A percentile compares a stretch with the other conserved stretches of the same genome.
phyloP scores from a whole-genome alignment of 2,888 invertebrate genomes.

The Perithous albicinctus region DNA sequence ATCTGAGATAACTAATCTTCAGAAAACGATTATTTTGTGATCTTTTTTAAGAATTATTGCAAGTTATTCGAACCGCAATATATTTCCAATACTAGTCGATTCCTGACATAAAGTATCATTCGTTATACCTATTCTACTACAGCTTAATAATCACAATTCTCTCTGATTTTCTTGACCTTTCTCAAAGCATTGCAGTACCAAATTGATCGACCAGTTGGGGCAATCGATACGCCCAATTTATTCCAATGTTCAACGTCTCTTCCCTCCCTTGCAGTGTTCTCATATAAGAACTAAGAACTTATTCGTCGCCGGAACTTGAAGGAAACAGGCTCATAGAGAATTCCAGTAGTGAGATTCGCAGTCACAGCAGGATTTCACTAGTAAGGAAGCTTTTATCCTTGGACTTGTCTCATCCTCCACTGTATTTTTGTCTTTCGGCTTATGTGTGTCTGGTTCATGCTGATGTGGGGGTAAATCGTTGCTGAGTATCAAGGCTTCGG shows the following conservation, averaged over 20 bases:
- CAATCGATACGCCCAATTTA: slow-evolving; percentile 50
- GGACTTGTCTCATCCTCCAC: slow-evolving; percentile 44
- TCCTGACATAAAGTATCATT: background rate
- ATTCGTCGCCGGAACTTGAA: slow-evolving; percentile 38
- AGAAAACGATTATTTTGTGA: too few species aligned
- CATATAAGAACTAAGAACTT: slow-evolving; percentile 35
- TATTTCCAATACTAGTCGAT: too few species aligned
- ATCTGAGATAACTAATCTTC: too few species aligned
- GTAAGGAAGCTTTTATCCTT: slow-evolving; percentile 78
- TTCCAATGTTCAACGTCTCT: slow-evolving; percentile 40
- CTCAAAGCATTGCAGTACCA: slow-evolving; percentile 18
- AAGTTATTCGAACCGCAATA: too few species aligned
- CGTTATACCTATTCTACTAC: background rate
- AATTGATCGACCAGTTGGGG: slow-evolving; percentile 25
- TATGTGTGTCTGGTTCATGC: slow-evolving; percentile 18
- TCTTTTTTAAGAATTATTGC: too few species aligned
- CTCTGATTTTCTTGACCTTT: slow-evolving; percentile 51
- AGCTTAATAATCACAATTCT: background rate
- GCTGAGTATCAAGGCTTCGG: slow-evolving; percentile 73
- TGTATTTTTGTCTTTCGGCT: slow-evolving; percentile 52
- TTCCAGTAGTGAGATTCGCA: slow-evolving; percentile 72
- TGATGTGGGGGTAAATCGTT: slow-evolving; percentile 62
- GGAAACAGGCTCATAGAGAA: slow-evolving; percentile 50
- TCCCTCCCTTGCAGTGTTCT: slow-evolving; percentile 18
- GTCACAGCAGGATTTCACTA: slow-evolving; percentile 75